A percentile compares a stretch with the other conserved stretches of the same genome.
Evolutionary conservation across 2,797 vertebrate species (phyloP).

Genomic region (Sebastiscus albofasciatus): DNA sequence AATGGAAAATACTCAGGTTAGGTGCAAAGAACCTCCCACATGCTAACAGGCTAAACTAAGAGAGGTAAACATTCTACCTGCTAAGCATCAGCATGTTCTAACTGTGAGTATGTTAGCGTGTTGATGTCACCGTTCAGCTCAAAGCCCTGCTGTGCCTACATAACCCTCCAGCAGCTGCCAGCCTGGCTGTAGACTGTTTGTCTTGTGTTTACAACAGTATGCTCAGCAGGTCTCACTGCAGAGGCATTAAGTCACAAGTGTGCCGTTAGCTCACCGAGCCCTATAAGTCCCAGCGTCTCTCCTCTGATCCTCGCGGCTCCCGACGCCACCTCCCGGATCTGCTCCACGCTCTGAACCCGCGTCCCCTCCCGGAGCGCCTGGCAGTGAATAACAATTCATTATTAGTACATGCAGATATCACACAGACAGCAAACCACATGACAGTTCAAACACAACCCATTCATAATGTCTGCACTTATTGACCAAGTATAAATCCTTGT

Average conservation of each 20-base stretch:
- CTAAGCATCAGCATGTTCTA: background rate
- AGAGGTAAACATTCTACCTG: background rate
- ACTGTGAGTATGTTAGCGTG: background rate
- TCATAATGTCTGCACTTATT: constrained; percentile 7
- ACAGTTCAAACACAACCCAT: background rate
- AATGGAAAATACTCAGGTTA: too few species aligned
- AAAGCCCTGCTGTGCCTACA: background rate
- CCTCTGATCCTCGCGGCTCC: constrained; percentile 96
- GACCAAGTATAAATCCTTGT: constrained; percentile 25
- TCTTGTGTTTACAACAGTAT: background rate
- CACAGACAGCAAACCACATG: background rate
- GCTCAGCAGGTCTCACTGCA: background rate
- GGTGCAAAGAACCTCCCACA: too few species aligned
- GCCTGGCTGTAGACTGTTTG: background rate
- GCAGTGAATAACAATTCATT: constrained; percentile 50
- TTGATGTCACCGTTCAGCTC: background rate
- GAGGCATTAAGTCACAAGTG: background rate
- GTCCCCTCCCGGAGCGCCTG: constrained; percentile 97
- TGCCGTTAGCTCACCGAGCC: constrained; percentile 86
- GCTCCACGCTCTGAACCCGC: constrained; percentile 95
- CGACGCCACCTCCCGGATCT: constrained; percentile 98
- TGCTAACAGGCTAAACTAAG: background rate
- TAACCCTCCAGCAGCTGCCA: background rate
- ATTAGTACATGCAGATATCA: background rate
- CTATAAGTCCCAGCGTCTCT: constrained; percentile 97